Conservation (phyloP, 2,797 vertebrate genomes). For the Gymnothorax javanicus region DNA sequence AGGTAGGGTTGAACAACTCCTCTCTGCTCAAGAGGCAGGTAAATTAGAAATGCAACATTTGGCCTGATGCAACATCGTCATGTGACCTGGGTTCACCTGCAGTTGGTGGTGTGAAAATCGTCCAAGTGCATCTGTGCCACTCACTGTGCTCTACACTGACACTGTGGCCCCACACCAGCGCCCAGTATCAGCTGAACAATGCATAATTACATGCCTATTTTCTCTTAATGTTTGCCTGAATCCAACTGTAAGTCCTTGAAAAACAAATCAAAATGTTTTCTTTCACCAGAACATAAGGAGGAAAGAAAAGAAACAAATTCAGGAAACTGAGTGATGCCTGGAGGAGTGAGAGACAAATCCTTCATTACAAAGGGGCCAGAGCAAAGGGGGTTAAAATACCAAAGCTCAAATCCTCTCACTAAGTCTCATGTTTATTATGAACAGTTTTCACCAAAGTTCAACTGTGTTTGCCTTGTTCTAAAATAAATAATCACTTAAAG, state of each 20-base stretch:
- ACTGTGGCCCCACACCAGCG: neutral
- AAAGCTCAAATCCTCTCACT: neutral
- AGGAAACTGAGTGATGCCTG: neutral
- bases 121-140: neutral
- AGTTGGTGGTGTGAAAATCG: neutral
- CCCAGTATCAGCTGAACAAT: neutral
- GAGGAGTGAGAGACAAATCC: neutral
- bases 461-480: neutral
- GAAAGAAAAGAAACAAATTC: conserved; percentile 3
- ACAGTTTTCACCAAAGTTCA: neutral
- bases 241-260: neutral
- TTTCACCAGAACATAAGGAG: conserved; percentile 1
- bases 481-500: neutral
- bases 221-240: neutral
- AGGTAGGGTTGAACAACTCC: neutral
- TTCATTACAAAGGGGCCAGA: neutral
- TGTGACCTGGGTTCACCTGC: neutral
- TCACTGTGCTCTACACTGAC: neutral
- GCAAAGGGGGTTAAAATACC: neutral
- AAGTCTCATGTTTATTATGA: conserved; percentile 2
- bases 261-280: neutral
- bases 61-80: neutral
- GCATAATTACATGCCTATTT: neutral
- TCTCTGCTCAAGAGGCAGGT: neutral
- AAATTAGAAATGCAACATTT: neutral